Evolutionary conservation across 1,140 invertebrate genomes (phyloP).

Genomic region (Apocrypta bakeri): DNA sequence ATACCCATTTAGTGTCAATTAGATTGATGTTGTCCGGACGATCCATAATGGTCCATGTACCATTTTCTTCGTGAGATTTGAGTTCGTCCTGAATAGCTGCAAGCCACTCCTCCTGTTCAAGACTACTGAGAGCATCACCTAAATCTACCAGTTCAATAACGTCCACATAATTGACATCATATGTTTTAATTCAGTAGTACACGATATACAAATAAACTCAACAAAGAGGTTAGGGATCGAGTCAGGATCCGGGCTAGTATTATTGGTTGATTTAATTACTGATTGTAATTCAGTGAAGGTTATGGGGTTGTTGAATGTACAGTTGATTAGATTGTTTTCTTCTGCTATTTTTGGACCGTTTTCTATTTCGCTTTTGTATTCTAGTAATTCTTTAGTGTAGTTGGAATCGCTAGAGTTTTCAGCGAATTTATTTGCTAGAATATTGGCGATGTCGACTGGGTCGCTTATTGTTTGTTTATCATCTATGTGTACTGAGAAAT

Average conservation of each 20-base stretch:
- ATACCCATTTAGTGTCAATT: conserved; percentile 62
- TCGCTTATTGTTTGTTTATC: conserved; percentile 14
- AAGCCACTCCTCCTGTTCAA: conserved; percentile 48
- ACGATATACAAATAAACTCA: no score
- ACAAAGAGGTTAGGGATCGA: background rate
- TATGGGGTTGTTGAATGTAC: background rate
- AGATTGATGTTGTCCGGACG: conserved; percentile 52
- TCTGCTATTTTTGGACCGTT: background rate
- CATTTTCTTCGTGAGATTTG: conserved; percentile 54
- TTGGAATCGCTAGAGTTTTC: conserved; percentile 59
- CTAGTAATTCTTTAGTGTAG: conserved; percentile 51
- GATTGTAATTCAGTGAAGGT: background rate
- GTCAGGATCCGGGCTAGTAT: background rate
- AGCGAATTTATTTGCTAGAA: conserved; percentile 58
- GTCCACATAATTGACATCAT: background rate
- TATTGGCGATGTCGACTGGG: conserved; percentile 52
- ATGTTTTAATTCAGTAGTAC: no score
- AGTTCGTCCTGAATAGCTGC: conserved; percentile 61
- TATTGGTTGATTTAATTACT: background rate
- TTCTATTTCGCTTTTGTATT: conserved; percentile 12
- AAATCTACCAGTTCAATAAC: no score
- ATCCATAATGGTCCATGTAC: conserved; percentile 60
- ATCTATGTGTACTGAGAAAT: background rate
- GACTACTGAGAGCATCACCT: conserved; percentile 32
- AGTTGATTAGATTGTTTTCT: background rate